Evolutionary conservation across 2,888 invertebrate genomes (phyloP).

Genomic region (Melinopterus prodromus): DNA sequence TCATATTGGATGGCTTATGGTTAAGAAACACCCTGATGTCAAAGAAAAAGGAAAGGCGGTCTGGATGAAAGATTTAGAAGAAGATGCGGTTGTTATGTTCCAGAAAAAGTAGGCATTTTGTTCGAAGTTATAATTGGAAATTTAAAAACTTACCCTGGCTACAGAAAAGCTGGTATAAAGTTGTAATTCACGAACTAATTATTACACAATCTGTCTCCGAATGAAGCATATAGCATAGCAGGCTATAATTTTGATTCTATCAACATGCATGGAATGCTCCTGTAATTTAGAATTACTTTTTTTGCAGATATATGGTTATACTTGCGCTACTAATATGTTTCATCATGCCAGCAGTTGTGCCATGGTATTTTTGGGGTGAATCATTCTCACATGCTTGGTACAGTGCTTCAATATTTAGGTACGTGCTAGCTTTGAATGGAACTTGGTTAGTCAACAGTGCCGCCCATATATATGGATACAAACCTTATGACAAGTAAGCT

Average conservation of each 20-base stretch:
- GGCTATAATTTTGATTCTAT: constrained; percentile 46
- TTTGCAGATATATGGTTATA: constrained; percentile 65
- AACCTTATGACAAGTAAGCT: constrained; percentile 85
- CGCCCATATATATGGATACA: constrained; percentile 91
- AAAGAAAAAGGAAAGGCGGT: constrained; percentile 81
- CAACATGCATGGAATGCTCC: neutral
- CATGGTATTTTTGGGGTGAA: constrained; percentile 87
- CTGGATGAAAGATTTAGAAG: constrained; percentile 87
- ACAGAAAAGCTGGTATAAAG: no score
- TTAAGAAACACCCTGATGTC: constrained; percentile 90
- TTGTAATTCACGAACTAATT: constrained; percentile 49
- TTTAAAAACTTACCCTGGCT: no score
- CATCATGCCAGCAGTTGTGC: constrained; percentile 79
- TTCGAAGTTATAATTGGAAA: no score
- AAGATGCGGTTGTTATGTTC: constrained; percentile 42
- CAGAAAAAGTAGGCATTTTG: no score
- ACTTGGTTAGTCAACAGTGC: constrained; percentile 95
- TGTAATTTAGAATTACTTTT: constrained; percentile 51
- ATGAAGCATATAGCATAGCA: constrained; percentile 49
- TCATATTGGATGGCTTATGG: constrained; percentile 93
- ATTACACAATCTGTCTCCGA: constrained; percentile 59
- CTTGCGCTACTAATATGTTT: constrained; percentile 67
- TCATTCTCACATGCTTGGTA: constrained; percentile 77
- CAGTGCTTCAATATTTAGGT: constrained; percentile 79
- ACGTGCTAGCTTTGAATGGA: constrained; percentile 85